Percentiles rank a stretch among this genome's conserved stretches.
Evolutionary conservation across 2,113 vertebrate genomes (phyloP).

Genomic region (Heterochromis multidens): DNA sequence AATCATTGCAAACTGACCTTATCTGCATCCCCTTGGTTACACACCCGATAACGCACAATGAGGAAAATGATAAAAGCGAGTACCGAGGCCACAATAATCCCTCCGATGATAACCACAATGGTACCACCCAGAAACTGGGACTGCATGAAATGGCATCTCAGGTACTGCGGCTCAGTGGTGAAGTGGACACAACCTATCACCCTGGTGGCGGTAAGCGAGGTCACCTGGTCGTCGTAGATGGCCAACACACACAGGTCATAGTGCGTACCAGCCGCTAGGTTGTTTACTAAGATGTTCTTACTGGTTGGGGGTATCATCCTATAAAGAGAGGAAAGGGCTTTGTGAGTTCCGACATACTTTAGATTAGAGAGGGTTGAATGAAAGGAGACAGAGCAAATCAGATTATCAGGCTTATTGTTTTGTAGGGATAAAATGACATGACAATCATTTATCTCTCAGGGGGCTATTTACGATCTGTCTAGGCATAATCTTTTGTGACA

Average conservation of each 20-base stretch:
- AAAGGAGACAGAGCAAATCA: conserved; percentile 43
- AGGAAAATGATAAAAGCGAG: conserved; percentile 99
- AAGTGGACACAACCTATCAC: conserved; percentile 97
- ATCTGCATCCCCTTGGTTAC: conserved; percentile 86
- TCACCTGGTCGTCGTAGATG: conserved; percentile 96
- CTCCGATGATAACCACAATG: conserved; percentile 99
- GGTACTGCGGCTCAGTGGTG: conserved; percentile 93
- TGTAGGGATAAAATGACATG: conserved; percentile 39
- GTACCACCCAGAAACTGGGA: conserved; percentile 98
- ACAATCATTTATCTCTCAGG: conserved; percentile 49
- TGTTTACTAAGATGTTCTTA: conserved; percentile 96
- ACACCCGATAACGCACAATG: conserved; percentile 98
- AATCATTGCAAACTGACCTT: conserved; percentile 73
- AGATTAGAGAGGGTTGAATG: conserved; percentile 38
- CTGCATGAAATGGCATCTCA: conserved; percentile 99
- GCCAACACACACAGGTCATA: conserved; percentile 97
- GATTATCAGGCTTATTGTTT: conserved; percentile 58
- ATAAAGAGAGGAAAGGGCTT: background rate
- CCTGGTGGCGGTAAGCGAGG: conserved; percentile 91
- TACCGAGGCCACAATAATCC: conserved; percentile 95
- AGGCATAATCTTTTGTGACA: conserved; percentile 40
- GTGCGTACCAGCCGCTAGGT: conserved; percentile 88
- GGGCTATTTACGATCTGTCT: conserved; percentile 33
- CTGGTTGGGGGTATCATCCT: conserved; percentile 98
- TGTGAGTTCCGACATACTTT: background rate